Conservation (phyloP, 2,888 invertebrate species). For the Drosophila formosana region DNA sequence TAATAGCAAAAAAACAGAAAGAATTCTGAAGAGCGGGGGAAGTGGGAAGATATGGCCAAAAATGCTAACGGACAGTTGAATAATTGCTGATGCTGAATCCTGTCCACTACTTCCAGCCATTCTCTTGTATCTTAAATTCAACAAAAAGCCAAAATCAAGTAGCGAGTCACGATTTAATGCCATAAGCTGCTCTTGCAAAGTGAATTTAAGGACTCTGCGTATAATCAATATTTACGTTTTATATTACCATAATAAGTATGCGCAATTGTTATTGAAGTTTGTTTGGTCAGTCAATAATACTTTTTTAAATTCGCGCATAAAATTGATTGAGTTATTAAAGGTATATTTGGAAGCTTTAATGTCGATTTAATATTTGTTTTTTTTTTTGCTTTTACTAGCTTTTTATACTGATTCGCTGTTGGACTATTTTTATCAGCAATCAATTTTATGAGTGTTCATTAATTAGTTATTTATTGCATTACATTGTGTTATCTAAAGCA, state of each 20-base stretch:
- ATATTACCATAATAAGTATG: not conserved
- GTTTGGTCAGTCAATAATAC: not conserved
- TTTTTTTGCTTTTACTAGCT: not conserved
- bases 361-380: not conserved
- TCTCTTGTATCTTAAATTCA: slow-evolving; percentile 11
- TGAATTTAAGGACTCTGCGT: not conserved
- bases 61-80: slow-evolving; percentile 69
- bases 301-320: not conserved
- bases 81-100: slow-evolving; percentile 64
- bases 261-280: not conserved
- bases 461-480: not conserved
- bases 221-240: slow-evolving; percentile 6
- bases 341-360: not conserved
- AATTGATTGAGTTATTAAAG: not conserved
- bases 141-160: slow-evolving; percentile 4
- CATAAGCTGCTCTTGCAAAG: not conserved
- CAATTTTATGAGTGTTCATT: not conserved
- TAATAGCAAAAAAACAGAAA: slow-evolving; percentile 30
- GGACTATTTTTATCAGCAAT: not conserved
- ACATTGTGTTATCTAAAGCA: not conserved
- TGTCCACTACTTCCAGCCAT: not conserved
- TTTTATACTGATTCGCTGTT: not conserved
- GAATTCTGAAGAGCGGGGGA: not conserved
- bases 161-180: not conserved
- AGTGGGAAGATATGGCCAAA: slow-evolving; percentile 3